Percentiles rank a stretch among this genome's conserved stretches.
phyloP scores from a whole-genome alignment of 1,140 invertebrate species.

The Drosophila persimilis region DNA sequence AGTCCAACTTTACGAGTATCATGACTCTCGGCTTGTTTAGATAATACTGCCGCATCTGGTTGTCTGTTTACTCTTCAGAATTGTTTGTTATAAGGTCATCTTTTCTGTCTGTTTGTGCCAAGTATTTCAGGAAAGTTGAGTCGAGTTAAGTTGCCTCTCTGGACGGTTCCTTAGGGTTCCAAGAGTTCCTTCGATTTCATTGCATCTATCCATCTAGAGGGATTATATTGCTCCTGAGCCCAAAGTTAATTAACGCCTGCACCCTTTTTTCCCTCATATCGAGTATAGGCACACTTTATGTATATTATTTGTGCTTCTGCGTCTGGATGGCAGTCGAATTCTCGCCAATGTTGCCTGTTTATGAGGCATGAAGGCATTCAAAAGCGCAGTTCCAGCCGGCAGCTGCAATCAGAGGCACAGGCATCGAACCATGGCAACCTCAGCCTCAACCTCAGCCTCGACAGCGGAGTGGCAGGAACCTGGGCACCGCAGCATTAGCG shows the following conservation, averaged over 20 bases:
- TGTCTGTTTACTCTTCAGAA: constrained; percentile 1
- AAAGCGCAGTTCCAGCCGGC: constrained; percentile 50
- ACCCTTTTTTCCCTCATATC: constrained; percentile 16
- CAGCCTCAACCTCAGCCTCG: constrained; percentile 31
- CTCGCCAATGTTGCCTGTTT: constrained; percentile 54
- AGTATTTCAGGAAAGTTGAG: too few relatives aligned
- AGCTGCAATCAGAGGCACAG: constrained; percentile 40
- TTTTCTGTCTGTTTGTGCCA: constrained; percentile 6
- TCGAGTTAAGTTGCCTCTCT: too few relatives aligned
- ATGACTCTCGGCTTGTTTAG: constrained; percentile 24
- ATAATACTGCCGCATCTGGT: constrained; percentile 52
- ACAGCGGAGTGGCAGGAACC: constrained; percentile 15
- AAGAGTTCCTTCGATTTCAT: too few relatives aligned
- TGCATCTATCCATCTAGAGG: neutral
- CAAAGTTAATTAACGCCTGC: constrained; percentile 2
- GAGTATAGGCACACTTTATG: constrained; percentile 29
- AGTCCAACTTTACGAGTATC: neutral
- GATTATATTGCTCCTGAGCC: too few relatives aligned
- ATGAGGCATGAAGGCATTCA: constrained; percentile 75
- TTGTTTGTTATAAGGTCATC: neutral
- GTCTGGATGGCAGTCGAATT: constrained; percentile 54
- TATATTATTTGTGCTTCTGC: constrained; percentile 41
- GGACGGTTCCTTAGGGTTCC: too few relatives aligned
- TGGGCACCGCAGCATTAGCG: constrained; percentile 55
- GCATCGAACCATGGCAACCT: constrained; percentile 37